phyloP scores from a whole-genome alignment of 2,797 vertebrate genomes.

The Moxostoma hubbsi region DNA sequence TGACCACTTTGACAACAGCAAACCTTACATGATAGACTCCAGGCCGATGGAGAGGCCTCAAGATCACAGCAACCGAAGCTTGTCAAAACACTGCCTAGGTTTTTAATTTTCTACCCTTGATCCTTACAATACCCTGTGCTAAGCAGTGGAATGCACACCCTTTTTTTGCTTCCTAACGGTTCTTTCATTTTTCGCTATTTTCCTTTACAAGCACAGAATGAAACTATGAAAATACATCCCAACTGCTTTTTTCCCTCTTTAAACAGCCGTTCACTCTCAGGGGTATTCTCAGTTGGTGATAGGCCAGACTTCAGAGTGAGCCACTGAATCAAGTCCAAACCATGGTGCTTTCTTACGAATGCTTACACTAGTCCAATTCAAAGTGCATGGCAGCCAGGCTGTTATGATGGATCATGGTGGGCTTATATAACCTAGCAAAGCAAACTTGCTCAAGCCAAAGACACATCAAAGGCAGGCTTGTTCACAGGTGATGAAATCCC shows the following conservation, averaged over 20 bases:
- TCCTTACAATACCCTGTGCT: constrained; percentile 60
- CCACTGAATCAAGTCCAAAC: background rate
- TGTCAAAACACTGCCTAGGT: constrained; percentile 71
- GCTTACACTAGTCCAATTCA: constrained; percentile 7
- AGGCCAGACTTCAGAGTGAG: constrained; percentile 19
- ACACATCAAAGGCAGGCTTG: constrained; percentile 45
- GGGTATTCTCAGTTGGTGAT: constrained; percentile 42
- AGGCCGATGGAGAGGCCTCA: constrained; percentile 53
- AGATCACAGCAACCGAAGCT: constrained; percentile 62
- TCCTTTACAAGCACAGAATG: constrained; percentile 61
- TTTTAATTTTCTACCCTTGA: constrained; percentile 68
- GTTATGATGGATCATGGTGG: constrained; percentile 41
- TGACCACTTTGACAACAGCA: constrained; percentile 35
- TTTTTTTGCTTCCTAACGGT: constrained; percentile 27
- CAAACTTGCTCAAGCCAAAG: constrained; percentile 33
- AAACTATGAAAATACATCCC: constrained; percentile 68
- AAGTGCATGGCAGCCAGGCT: constrained; percentile 25
- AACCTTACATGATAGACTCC: constrained; percentile 38
- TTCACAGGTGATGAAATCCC: constrained; percentile 29
- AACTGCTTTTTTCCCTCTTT: constrained; percentile 50
- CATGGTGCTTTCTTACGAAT: constrained; percentile 31
- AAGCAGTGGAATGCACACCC: constrained; percentile 13
- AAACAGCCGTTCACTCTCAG: constrained; percentile 35
- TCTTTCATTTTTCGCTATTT: constrained; percentile 36
- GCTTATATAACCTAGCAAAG: constrained; percentile 17